Conservation (phyloP, 2,888 invertebrate species). For the Desoria tigrina region DNA sequence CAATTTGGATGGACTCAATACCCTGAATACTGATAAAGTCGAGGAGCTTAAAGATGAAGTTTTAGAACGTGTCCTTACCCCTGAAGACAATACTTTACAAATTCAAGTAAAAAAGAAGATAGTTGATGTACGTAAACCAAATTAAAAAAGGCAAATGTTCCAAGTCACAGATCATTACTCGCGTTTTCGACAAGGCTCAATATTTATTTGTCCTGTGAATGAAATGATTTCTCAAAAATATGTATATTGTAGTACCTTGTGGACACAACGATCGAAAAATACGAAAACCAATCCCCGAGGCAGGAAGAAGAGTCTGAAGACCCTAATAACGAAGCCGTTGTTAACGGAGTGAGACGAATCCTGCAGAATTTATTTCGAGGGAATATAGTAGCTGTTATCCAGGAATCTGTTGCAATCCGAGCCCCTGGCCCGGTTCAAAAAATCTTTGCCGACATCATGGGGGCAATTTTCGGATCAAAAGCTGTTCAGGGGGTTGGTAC, state of each 20-base stretch:
- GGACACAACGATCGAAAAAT: not conserved
- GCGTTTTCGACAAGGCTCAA: too few relatives aligned
- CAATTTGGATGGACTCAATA: too few relatives aligned
- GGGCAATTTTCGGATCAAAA: not conserved
- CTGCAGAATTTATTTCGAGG: slow-evolving; percentile 35
- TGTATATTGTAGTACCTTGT: not conserved
- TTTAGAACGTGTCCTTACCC: not conserved
- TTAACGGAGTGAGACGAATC: slow-evolving; percentile 10
- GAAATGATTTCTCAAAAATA: not conserved
- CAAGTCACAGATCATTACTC: too few relatives aligned
- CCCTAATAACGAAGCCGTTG: not conserved
- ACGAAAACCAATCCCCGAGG: not conserved
- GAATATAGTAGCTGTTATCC: slow-evolving; percentile 28
- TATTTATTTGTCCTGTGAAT: not conserved
- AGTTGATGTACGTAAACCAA: not conserved
- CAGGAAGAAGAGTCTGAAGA: not conserved
- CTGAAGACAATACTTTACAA: not conserved
- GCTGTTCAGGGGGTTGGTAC: slow-evolving; percentile 1
- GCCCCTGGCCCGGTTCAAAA: not conserved
- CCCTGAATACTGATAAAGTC: not conserved
- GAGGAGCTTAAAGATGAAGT: not conserved
- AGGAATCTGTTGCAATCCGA: slow-evolving; percentile 4
- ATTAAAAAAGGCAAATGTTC: not conserved
- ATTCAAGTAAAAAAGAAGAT: not conserved
- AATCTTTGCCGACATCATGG: slow-evolving; percentile 1